Base-by-base conservation (phyloP, 2,113 vertebrate genomes). In the Mirza zaza region DNA sequence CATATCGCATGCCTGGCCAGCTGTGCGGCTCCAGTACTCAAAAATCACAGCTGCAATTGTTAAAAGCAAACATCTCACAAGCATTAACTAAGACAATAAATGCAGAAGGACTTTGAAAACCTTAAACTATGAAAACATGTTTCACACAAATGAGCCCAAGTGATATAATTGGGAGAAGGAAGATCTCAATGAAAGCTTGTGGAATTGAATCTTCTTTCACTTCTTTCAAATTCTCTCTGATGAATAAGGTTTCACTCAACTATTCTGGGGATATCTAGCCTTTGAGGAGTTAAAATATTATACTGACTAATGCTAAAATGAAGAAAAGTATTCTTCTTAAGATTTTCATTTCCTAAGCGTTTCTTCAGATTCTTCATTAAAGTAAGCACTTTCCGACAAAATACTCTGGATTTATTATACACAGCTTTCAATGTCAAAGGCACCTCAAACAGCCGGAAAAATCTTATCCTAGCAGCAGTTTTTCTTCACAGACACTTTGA, bases 331-430 rank as follows among this genome's bases (percentile, higher is more conserved):
- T 20, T 36, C 87, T 79, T 32, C 27, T 77, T 32, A 61, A n/a
- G 45, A 23, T 87, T 57, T 59, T 73, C 75, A 93, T 67, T 59
- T 50, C 68, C 59, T 71, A 71, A 77, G 52, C 65, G 25, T 90
- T 94, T 91, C 81, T 96, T 88, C 34, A 92, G 65, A 87, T 42
- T 92, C 68, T 87, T 91, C 63, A 67, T 65, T 82, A 93, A 94
- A 93, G 32, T 48, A n/a, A 91, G 55, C 45, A 90, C 71, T 59
- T 97, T 61, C 87, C 9, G 27, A 63, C 29, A 57, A 75, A 89
- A 82, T 65, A 25, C 6, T 79, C 70, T 36, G 57, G 42, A 76
- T 92, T 97, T 73, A 86, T 77, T 68, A 39, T n/a, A 68, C 5
- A 36, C 45, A 65, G 39, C 34, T 59, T 95, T 87, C 39, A 14